Evolutionary conservation across 1,140 invertebrate genomes (phyloP).

Genomic region (Arctopsyche grandis): DNA sequence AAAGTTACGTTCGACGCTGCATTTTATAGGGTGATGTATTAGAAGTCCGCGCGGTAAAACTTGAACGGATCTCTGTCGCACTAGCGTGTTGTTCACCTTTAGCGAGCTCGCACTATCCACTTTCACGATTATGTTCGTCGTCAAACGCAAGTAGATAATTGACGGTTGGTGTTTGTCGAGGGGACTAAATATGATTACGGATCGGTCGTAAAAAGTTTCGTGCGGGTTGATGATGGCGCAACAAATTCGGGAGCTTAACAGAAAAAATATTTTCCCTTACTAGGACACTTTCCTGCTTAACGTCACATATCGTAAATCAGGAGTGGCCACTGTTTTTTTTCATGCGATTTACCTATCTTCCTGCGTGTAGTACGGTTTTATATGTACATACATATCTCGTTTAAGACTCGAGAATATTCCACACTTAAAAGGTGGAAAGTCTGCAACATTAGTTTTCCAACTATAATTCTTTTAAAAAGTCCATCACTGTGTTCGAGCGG

Average conservation of each 20-base stretch:
- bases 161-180: slow-evolving; percentile 19
- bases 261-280: background rate
- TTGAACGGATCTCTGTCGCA: background rate
- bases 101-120: background rate
- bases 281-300: background rate
- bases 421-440: too few species aligned
- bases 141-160: slow-evolving; percentile 25
- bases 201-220: slow-evolving; percentile 12
- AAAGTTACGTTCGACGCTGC: background rate
- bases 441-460: too few species aligned
- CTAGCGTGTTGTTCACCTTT: background rate
- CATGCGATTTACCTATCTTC: too few species aligned
- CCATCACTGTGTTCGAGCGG: too few species aligned
- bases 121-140: slow-evolving; percentile 22
- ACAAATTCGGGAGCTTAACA: background rate
- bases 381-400: too few species aligned
- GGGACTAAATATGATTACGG: slow-evolving; percentile 3
- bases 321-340: too few species aligned
- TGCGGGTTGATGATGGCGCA: background rate
- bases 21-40: slow-evolving; percentile 26
- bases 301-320: too few species aligned
- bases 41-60: background rate
- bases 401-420: too few species aligned
- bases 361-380: too few species aligned
- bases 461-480: too few species aligned